A percentile compares a stretch with the other conserved stretches of the same genome.
Evolutionary conservation across 2,888 invertebrate genomes (phyloP).

Genomic region (Thymelicus lineola): DNA sequence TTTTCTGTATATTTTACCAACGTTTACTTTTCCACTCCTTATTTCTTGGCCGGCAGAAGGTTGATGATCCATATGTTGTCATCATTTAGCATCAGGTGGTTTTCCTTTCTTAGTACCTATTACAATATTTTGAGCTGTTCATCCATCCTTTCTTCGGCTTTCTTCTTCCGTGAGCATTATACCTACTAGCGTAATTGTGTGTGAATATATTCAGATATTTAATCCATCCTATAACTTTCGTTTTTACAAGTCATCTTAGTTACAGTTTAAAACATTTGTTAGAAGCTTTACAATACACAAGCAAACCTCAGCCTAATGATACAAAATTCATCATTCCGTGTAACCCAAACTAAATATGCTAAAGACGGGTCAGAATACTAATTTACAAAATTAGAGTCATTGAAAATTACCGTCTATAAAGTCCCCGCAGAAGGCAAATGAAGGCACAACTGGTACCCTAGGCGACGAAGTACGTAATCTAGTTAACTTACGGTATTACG

Average conservation of each 20-base stretch:
- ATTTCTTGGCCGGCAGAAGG: too few species aligned
- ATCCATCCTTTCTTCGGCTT: too few species aligned
- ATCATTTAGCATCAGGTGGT: too few species aligned
- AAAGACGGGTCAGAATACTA: constrained; percentile 56
- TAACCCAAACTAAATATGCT: constrained; percentile 58
- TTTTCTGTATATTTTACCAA: too few species aligned
- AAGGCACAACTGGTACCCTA: constrained; percentile 64
- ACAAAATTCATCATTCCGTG: constrained; percentile 49
- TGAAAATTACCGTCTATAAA: constrained; percentile 66
- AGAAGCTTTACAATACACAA: constrained; percentile 22
- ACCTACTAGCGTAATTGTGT: too few species aligned
- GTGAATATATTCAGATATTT: too few species aligned
- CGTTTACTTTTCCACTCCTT: too few species aligned
- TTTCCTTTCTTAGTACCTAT: too few species aligned
- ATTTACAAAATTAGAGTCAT: constrained; percentile 67
- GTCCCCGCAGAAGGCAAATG: constrained; percentile 63
- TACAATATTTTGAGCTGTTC: too few species aligned
- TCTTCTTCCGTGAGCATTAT: too few species aligned
- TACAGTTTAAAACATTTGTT: constrained; percentile 1
- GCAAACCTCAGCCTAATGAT: constrained; percentile 48
- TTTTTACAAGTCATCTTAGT: background rate
- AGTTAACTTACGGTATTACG: constrained; percentile 24
- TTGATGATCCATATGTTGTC: too few species aligned
- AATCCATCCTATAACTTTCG: background rate
- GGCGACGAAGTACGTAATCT: constrained; percentile 41